These are phyloP conservation scores for Diphyllodes magnificus DNA, from an alignment of 2,113 vertebrate genomes.

Conservation along the genomic window DNA sequence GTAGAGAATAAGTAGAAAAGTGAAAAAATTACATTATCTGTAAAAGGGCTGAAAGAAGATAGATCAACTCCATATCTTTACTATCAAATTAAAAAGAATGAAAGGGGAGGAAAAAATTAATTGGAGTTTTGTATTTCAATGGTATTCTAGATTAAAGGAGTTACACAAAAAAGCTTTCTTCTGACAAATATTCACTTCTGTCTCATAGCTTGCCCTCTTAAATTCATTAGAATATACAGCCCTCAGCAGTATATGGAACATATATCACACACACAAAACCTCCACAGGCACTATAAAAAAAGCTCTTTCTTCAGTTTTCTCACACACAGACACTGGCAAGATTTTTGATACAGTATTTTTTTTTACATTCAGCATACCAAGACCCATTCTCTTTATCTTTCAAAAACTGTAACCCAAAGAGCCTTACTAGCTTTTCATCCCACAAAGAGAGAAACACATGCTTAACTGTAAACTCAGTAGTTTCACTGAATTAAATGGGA, in stretches of 20 bases:
- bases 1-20: neutral
- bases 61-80: neutral
- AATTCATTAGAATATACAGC: neutral
- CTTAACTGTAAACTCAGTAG: neutral
- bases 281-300: neutral
- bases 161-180: neutral
- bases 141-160: neutral
- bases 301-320: neutral
- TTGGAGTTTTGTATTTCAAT: neutral
- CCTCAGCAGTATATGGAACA: neutral
- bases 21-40: accelerated
- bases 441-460: neutral
- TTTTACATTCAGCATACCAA: neutral
- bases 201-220: neutral
- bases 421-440: neutral
- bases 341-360: neutral
- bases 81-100: neutral
- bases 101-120: neutral
- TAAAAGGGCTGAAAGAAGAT: neutral
- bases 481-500: neutral
- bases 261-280: neutral
- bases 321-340: neutral
- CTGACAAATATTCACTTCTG: neutral
- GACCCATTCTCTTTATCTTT: neutral
- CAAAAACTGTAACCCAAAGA: neutral